Percentiles rank a stretch among this genome's conserved stretches.
These are phyloP conservation scores for Neoascia interrupta DNA, from an alignment of 2,888 invertebrate species.

Conservation along the genomic window DNA sequence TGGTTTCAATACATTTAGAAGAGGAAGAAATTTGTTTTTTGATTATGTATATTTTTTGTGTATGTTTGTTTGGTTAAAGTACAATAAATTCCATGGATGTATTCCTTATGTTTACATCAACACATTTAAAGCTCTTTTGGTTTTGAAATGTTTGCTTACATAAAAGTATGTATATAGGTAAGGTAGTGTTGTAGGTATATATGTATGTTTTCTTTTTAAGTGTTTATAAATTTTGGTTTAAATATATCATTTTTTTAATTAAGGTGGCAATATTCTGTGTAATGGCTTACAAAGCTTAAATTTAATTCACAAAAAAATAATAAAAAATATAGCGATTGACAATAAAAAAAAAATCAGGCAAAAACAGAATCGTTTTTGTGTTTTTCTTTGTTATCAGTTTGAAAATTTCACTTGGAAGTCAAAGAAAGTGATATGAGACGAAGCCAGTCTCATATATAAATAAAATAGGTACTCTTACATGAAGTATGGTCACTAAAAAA, in stretches of 20 bases:
- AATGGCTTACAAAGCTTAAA: too few species aligned
- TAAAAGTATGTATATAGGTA: slow-evolving; percentile 14
- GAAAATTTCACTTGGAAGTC: too few species aligned
- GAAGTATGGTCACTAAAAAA: too few species aligned
- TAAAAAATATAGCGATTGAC: too few species aligned
- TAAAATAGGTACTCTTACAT: too few species aligned
- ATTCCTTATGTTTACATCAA: slow-evolving; percentile 52
- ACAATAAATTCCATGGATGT: slow-evolving; percentile 52
- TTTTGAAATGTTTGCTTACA: slow-evolving; percentile 31
- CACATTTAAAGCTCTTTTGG: slow-evolving; percentile 64
- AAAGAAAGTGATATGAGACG: too few species aligned
- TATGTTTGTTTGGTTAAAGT: slow-evolving; percentile 33
- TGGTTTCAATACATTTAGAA: slow-evolving; percentile 56
- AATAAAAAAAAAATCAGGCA: too few species aligned
- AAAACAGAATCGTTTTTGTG: too few species aligned
- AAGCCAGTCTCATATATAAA: too few species aligned
- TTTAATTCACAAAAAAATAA: too few species aligned
- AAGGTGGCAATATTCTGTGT: background rate
- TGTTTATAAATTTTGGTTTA: background rate
- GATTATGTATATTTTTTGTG: slow-evolving; percentile 17
- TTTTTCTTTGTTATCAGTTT: too few species aligned
- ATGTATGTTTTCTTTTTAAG: slow-evolving; percentile 9
- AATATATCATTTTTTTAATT: slow-evolving; percentile 1
- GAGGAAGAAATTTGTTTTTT: slow-evolving; percentile 37
- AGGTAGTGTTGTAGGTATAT: too few species aligned